Base-by-base conservation (phyloP, 2,888 invertebrate genomes). In the Monopis laevigella region DNA sequence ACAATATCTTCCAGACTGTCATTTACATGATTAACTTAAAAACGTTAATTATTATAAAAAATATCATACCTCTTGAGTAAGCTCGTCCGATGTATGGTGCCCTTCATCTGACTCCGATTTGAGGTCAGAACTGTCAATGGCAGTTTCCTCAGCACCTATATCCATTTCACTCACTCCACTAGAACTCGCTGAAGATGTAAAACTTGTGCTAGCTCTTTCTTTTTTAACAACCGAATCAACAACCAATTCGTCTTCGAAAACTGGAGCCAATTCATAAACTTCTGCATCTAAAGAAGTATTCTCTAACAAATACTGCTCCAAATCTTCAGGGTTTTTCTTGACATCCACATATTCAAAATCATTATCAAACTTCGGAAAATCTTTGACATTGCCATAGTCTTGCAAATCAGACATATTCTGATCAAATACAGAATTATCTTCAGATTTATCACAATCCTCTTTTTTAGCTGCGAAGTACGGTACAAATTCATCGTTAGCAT, bases 391-490 rank as follows among this genome's bases (percentile, higher is more conserved):
- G 2, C 65, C 78, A 47, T 82, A 86, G 46, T 85, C 85, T 45
- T 73, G 70, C 8, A 86, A 55, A 58, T 86, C 86, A 0, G 84
- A 84, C 46, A 85, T 52, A 49, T 85, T 86, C 48, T 85, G 84
- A 35, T 83, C 80, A 51, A 75, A 73, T 1, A 86, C 81, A 0
- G 84, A 82, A 43, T 69, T 59, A 0, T 64, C 51, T 50, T 62
- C 81, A 24, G 55, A 82, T 50, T 51, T 59, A 45, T 66, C 68
- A 48, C 65, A 54, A 42, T 64, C 68, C 45, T 72, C 75, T 0
- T 64, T 46, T 49, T 72, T 74, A 5, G 59, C 56, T 4, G 59
- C 53, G 52, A 78, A 81, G 40, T 72, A 80, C 2, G 78, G 72
- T 14, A 75, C 71, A 46, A 65, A 80, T 16, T 81, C 64, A 40